These are phyloP conservation scores for Thunnus albacares DNA, from an alignment of 2,797 vertebrate genomes.

Conservation along the genomic window DNA sequence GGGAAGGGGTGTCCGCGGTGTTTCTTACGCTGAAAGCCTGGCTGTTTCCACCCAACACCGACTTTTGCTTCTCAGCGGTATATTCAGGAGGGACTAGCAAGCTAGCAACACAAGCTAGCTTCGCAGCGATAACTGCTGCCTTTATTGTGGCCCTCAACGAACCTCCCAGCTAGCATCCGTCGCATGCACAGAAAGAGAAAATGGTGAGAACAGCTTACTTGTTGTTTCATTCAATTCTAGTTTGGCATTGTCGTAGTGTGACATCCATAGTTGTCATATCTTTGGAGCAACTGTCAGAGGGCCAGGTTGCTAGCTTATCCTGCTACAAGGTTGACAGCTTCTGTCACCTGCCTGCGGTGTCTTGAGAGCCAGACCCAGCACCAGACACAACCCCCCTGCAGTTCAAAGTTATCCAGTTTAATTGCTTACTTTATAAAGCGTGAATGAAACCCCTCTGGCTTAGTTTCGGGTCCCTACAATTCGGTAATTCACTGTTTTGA, in stretches of 20 bases:
- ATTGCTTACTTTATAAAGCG: not conserved
- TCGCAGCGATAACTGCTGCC: slow-evolving; percentile 37
- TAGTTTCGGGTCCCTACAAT: too few species aligned
- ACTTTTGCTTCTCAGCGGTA: slow-evolving; percentile 50
- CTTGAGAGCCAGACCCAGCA: not conserved
- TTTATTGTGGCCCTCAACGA: slow-evolving; percentile 62
- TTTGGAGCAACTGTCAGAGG: not conserved
- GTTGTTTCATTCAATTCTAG: not conserved
- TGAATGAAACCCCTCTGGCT: not conserved
- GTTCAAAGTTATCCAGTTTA: not conserved
- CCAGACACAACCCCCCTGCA: not conserved
- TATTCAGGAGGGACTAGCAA: slow-evolving; percentile 59
- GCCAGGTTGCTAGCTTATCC: slow-evolving; percentile 23
- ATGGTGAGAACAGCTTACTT: slow-evolving; percentile 68
- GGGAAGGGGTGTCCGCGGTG: slow-evolving; percentile 59
- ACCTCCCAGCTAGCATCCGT: slow-evolving; percentile 57
- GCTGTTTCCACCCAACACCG: slow-evolving; percentile 46
- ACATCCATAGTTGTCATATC: not conserved
- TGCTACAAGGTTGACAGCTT: slow-evolving; percentile 42
- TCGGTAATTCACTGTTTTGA: too few species aligned
- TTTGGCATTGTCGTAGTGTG: accelerated
- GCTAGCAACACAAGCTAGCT: slow-evolving; percentile 50
- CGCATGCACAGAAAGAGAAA: slow-evolving; percentile 59
- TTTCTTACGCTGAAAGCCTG: slow-evolving; percentile 49
- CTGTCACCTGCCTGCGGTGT: slow-evolving; percentile 42